These are phyloP conservation scores for Crocodylus rhombifer DNA, from an alignment of 2,797 vertebrate species.

Conservation along the genomic window DNA sequence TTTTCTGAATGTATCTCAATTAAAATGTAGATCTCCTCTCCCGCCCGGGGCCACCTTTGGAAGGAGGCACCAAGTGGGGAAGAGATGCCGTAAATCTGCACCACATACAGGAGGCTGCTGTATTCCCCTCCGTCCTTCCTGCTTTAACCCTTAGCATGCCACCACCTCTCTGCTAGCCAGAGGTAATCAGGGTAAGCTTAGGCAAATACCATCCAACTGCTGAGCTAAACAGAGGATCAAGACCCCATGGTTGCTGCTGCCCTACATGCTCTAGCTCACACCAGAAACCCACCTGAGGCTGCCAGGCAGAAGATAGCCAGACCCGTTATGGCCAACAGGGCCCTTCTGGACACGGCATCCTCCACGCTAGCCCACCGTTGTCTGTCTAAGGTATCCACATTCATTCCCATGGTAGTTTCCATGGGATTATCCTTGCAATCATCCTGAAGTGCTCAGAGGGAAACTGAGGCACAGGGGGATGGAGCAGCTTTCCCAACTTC, in stretches of 20 bases:
- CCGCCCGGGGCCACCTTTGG: conserved; percentile 23
- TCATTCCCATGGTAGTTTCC: no score
- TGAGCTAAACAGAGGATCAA: not conserved
- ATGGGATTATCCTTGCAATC: not conserved
- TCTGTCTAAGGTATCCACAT: not conserved
- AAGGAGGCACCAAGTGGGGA: conserved; percentile 38
- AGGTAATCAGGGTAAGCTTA: no score
- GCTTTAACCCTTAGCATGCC: conserved; percentile 54
- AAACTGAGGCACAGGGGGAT: not conserved
- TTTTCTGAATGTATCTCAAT: conserved; percentile 63
- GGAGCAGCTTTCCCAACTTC: not conserved
- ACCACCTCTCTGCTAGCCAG: not conserved
- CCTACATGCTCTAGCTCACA: not conserved
- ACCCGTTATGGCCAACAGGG: no score
- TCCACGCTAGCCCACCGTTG: not conserved
- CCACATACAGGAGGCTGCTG: not conserved
- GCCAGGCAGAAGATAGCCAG: no score
- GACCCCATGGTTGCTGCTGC: not conserved
- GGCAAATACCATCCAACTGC: fast-evolving
- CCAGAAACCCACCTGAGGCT: not conserved
- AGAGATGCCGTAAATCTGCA: not conserved
- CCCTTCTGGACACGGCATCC: not conserved
- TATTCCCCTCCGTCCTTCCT: not conserved
- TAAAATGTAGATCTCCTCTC: conserved; percentile 67
- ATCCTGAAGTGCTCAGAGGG: not conserved